A percentile compares a stretch with the other conserved stretches of the same genome.
Conservation (phyloP, 2,113 vertebrate genomes). For the Dasyornis broadbenti region DNA sequence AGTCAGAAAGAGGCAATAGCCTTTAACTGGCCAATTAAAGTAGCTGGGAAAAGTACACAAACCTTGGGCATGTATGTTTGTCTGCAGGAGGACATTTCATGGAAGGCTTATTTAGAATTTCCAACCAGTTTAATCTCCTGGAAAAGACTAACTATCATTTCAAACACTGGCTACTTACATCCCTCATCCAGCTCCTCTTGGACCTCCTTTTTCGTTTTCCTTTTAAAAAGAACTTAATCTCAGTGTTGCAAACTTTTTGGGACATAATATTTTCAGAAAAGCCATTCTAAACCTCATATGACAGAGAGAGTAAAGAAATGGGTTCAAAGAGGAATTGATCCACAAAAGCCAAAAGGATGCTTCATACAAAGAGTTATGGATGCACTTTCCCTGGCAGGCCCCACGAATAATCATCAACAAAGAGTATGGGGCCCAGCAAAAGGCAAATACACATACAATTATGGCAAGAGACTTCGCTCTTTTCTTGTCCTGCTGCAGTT, state of each 20-base stretch:
- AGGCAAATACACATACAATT: constrained; percentile 77
- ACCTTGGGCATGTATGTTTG: neutral
- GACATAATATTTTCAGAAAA: constrained; percentile 61
- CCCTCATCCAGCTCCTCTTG: neutral
- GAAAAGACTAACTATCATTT: neutral
- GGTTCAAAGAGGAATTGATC: constrained; percentile 85
- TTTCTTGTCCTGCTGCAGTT: constrained; percentile 73
- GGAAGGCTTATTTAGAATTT: neutral
- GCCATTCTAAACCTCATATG: constrained; percentile 81
- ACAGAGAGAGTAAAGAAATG: constrained; percentile 85
- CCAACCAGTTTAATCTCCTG: neutral
- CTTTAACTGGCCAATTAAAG: neutral
- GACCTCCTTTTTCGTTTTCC: neutral
- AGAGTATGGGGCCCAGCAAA: constrained; percentile 86
- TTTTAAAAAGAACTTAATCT: constrained; percentile 1
- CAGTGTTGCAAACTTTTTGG: neutral
- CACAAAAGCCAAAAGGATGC: constrained; percentile 87
- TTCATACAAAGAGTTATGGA: constrained; percentile 67
- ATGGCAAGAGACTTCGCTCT: constrained; percentile 78
- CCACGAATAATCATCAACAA: constrained; percentile 78
- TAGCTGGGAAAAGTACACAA: neutral
- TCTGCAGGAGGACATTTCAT: neutral
- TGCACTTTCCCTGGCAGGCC: constrained; percentile 29
- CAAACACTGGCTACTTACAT: neutral
- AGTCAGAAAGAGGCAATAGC: neutral